phyloP scores from a whole-genome alignment of 2,113 vertebrate species.

The Epinephelus lanceolatus region DNA sequence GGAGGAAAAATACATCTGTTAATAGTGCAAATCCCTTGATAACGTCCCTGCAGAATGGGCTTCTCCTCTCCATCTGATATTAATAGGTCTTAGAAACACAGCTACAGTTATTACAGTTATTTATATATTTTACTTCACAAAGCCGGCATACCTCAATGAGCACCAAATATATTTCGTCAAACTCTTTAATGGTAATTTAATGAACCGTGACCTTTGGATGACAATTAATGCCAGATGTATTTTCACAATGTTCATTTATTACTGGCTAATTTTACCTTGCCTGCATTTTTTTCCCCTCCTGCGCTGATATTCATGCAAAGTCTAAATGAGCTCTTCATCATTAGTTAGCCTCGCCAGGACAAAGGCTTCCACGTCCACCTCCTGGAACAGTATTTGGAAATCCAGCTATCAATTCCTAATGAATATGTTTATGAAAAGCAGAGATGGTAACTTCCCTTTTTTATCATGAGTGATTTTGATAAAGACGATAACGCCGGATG shows the following conservation, averaged over 20 bases:
- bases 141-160: conserved; percentile 80
- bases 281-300: conserved; percentile 55
- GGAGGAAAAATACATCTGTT: conserved; percentile 83
- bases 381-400: conserved; percentile 54
- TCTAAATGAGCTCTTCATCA: conserved; percentile 78
- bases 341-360: conserved; percentile 76
- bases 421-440: conserved; percentile 71
- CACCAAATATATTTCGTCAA: conserved; percentile 82
- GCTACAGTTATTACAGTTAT: conserved; percentile 80
- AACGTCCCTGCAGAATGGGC: conserved; percentile 69
- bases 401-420: conserved; percentile 70
- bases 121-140: conserved; percentile 83
- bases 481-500: conserved; percentile 20
- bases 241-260: conserved; percentile 80
- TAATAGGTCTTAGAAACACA: conserved; percentile 77
- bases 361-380: conserved; percentile 69
- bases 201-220: conserved; percentile 81
- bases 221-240: conserved; percentile 83
- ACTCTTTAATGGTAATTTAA: conserved; percentile 84
- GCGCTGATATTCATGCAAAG: conserved; percentile 68
- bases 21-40: conserved; percentile 75
- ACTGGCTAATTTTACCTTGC: conserved; percentile 81
- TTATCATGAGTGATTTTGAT: conserved; percentile 50
- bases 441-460: conserved; percentile 38
- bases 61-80: conserved; percentile 69